These are phyloP conservation scores for Brenthis daphne DNA, from an alignment of 2,888 invertebrate genomes.

Conservation along the genomic window DNA sequence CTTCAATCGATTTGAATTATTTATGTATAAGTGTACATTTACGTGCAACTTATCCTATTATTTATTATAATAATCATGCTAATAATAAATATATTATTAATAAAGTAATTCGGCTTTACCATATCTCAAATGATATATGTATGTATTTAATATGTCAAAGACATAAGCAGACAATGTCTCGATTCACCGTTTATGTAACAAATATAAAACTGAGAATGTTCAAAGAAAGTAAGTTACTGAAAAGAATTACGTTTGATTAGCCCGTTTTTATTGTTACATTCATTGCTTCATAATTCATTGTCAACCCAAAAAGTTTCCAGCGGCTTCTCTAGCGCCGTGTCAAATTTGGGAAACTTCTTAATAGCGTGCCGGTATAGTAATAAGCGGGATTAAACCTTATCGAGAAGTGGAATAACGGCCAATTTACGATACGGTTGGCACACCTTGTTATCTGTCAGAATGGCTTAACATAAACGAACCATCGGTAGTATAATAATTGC, in stretches of 20 bases:
- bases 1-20: neutral
- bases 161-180: no score
- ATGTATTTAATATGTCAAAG: no score
- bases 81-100: no score
- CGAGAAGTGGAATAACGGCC: constrained; percentile 40
- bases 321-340: constrained; percentile 62
- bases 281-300: constrained; percentile 41
- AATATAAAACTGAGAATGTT: neutral
- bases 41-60: neutral
- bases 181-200: neutral
- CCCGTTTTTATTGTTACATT: constrained; percentile 33
- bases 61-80: no score
- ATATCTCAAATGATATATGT: neutral
- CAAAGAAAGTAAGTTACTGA: constrained; percentile 1
- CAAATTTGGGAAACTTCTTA: constrained; percentile 72
- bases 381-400: constrained; percentile 44
- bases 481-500: constrained; percentile 41
- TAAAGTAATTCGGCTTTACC: neutral
- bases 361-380: constrained; percentile 50
- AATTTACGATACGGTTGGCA: constrained; percentile 47
- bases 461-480: constrained; percentile 58
- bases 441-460: constrained; percentile 67
- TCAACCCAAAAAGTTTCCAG: constrained; percentile 53
- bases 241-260: constrained; percentile 25
- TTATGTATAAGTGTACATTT: neutral